A percentile compares a stretch with the other conserved stretches of the same genome.
Conservation (phyloP, 2,888 invertebrate species). For the Hyppa rectilinea region DNA sequence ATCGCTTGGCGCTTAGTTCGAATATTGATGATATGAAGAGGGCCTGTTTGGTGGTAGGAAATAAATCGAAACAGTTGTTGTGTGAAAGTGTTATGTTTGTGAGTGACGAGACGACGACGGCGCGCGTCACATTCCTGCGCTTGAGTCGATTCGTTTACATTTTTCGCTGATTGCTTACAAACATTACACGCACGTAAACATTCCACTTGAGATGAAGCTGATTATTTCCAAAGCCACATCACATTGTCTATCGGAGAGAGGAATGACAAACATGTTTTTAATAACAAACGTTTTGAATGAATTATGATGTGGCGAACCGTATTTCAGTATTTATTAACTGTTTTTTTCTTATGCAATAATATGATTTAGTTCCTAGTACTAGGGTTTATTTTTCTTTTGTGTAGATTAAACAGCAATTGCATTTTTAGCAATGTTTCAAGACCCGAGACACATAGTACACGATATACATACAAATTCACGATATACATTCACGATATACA, state of each 20-base stretch:
- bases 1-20: constrained; percentile 48
- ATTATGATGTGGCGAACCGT: constrained; percentile 18
- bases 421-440: neutral
- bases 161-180: constrained; percentile 83
- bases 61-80: constrained; percentile 53
- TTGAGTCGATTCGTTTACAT: constrained; percentile 77
- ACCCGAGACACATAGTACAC: neutral
- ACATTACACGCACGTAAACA: constrained; percentile 78
- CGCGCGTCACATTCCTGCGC: constrained; percentile 74
- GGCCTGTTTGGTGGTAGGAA: constrained; percentile 34
- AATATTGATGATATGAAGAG: constrained; percentile 60
- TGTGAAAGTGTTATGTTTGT: constrained; percentile 60
- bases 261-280: constrained; percentile 70
- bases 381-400: neutral
- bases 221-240: constrained; percentile 75
- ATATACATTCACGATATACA: too few species aligned
- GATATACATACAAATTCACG: too few species aligned
- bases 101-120: constrained; percentile 57
- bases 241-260: constrained; percentile 69
- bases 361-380: neutral
- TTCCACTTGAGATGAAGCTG: constrained; percentile 69
- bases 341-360: neutral
- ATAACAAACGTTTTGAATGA: constrained; percentile 55
- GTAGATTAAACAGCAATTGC: too few species aligned
- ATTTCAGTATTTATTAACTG: neutral